Base-by-base conservation (phyloP, 2,888 invertebrate species). In the Cerastis leucographa region DNA sequence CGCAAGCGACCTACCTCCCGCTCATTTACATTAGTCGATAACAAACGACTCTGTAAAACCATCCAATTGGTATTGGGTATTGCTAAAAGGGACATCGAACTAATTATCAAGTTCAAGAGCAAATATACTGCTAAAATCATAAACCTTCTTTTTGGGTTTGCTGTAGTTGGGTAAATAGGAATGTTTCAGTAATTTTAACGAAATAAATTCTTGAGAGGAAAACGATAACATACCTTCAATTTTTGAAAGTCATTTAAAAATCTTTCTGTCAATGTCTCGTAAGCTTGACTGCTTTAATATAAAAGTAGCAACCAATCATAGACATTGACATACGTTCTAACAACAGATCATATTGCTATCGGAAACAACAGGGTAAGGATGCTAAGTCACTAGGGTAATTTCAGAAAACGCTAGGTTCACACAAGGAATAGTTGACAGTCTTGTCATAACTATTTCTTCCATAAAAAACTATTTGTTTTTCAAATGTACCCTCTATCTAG, bases 1-100 rank as follows among this genome's bases (percentile, higher is more conserved):
- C 7, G 17, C 25, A 80, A 83, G 80, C 80, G 17, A 35, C 68
- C 69, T 83, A 85, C 25, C 25, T 40, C 49, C 40, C 40, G 81
- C 74, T 76, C 76, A 61, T 76, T 73, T 61, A 62, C 80, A 74
- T 74, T 74, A 72, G 86, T 74, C 84, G 84, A 78, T 68, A 51
- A 1, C n/a, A 35, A 42, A 78, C 80, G 72, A 74, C 71, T 73
- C 71, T 83, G 83, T 78, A 70, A 78, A 62, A 69, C 78, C 78
- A 83, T 68, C 49, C 25, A n/a, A 25, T 59, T 14, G n/a, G 42
- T n/a, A 64, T 64, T 42, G 12, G 14, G n/a, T 11, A 73, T 40
- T 2, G 6, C 44, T 54, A 54, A 51, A 62, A 29, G 17, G 49
- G 65, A 17, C 19, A 35, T 35, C 6, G 8, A n/a, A 54, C 17